Conservation (phyloP, 30 jellyfish, hydroid and myxozoan genomes). For the Aurelia coerulea region DNA sequence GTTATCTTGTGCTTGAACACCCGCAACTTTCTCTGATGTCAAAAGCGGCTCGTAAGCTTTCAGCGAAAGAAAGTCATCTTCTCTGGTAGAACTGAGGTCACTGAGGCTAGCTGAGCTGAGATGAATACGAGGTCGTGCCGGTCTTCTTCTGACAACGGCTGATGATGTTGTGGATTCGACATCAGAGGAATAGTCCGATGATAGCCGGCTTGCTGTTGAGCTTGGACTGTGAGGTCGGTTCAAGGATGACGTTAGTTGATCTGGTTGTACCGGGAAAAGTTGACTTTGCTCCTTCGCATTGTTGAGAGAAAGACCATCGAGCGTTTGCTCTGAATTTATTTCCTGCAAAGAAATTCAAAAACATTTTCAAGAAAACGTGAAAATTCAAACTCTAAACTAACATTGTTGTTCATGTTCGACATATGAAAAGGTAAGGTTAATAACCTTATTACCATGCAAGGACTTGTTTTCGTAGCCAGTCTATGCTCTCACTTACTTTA, state of each 20-base stretch:
- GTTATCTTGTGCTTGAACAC: not conserved
- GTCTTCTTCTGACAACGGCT: constrained; percentile 47
- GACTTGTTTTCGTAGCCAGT: no score
- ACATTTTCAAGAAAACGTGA: no score
- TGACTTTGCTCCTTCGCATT: constrained; percentile 11
- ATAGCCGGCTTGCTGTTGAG: constrained; percentile 63
- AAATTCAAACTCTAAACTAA: no score
- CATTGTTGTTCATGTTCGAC: no score
- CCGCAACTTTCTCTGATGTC: constrained; percentile 21
- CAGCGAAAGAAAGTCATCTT: constrained; percentile 8
- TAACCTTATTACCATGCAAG: no score
- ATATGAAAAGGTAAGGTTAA: no score
- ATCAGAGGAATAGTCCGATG: constrained; percentile 67
- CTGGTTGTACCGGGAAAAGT: not conserved
- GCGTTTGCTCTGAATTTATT: constrained; percentile 12
- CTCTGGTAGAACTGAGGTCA: constrained; percentile 46
- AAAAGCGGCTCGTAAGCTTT: constrained; percentile 15
- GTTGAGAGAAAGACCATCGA: not conserved
- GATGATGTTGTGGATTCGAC: constrained; percentile 73
- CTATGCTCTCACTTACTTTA: no score
- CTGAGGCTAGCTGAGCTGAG: constrained; percentile 73
- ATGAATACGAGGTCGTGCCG: constrained; percentile 67
- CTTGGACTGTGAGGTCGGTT: constrained; percentile 58
- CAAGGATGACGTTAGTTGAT: not conserved
- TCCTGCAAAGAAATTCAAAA: constrained; percentile 6